phyloP scores from a whole-genome alignment of 2,797 vertebrate genomes.

The Falco naumanni region DNA sequence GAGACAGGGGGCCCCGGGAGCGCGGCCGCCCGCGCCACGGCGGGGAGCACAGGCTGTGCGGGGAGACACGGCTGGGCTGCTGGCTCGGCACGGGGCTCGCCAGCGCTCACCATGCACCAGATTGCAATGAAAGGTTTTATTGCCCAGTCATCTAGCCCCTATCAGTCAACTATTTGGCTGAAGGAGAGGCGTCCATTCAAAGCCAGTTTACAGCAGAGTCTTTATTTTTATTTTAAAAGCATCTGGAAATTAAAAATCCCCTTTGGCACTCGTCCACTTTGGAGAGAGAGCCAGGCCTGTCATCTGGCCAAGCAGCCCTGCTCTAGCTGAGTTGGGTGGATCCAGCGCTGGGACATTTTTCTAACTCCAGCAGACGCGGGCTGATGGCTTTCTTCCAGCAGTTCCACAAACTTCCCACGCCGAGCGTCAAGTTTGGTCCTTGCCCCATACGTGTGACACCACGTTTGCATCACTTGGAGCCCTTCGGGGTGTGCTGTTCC shows the following conservation, averaged over 20 bases:
- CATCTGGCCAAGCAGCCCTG: slow-evolving; percentile 59
- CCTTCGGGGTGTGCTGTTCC: fast-evolving
- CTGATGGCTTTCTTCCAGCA: not conserved
- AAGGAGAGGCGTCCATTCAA: slow-evolving; percentile 48
- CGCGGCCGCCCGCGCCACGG: fast-evolving
- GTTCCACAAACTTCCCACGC: not conserved
- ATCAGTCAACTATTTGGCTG: slow-evolving; percentile 48
- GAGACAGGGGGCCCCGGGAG: not conserved
- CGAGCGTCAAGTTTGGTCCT: not conserved
- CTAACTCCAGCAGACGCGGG: not conserved
- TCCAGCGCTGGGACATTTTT: slow-evolving; percentile 23
- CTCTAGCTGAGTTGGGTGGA: slow-evolving; percentile 27
- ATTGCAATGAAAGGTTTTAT: slow-evolving; percentile 4
- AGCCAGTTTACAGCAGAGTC: slow-evolving; percentile 71
- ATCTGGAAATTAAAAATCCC: slow-evolving; percentile 78
- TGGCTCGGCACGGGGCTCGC: fast-evolving
- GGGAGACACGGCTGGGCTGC: fast-evolving
- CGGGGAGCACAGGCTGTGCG: fast-evolving
- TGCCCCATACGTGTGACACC: fast-evolving
- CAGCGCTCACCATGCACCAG: not conserved
- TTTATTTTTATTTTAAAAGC: slow-evolving; percentile 78
- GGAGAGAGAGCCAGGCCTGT: slow-evolving; percentile 68
- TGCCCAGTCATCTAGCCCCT: not conserved
- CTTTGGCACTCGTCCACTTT: slow-evolving; percentile 59
- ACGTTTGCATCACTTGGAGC: not conserved